Percentiles rank a stretch among this genome's conserved stretches.
These are phyloP conservation scores for Watersipora subatra DNA, from an alignment of 1,140 invertebrate species.

Conservation along the genomic window DNA sequence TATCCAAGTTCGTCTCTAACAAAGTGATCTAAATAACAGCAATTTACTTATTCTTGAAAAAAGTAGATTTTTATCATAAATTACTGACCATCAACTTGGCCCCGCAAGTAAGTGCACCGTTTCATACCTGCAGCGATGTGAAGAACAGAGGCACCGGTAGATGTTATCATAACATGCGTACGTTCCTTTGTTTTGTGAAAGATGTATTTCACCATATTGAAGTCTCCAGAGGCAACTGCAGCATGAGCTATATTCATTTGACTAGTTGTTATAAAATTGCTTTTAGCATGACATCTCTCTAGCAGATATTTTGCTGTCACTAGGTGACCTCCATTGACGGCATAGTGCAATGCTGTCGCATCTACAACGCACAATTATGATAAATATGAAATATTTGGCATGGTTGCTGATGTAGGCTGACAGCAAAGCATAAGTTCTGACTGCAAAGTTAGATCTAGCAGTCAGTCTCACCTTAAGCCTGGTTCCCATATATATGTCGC, in stretches of 20 bases:
- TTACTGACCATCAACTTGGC: no score
- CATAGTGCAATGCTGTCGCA: background rate
- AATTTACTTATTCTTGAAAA: no score
- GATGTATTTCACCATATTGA: background rate
- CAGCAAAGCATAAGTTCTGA: background rate
- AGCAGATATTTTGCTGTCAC: background rate
- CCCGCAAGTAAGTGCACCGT: background rate
- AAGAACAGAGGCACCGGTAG: background rate
- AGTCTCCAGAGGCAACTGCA: background rate
- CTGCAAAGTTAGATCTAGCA: background rate
- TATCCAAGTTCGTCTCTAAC: no score
- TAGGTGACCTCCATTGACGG: background rate
- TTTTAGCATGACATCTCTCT: background rate
- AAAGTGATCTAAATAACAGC: no score
- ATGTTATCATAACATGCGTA: background rate
- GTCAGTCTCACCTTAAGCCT: no score
- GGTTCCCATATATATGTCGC: no score
- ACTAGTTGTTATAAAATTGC: background rate
- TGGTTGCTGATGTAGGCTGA: background rate
- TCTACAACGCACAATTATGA: background rate
- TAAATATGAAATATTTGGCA: background rate
- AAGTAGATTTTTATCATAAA: no score
- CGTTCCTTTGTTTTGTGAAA: background rate
- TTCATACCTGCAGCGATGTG: background rate
- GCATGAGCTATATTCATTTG: background rate